Evolutionary conservation across 35 echinoderm and acorn worm species (phyloP), one percentile per base, ranked within the genome.

Genomic region (Anneissia japonica): DNA sequence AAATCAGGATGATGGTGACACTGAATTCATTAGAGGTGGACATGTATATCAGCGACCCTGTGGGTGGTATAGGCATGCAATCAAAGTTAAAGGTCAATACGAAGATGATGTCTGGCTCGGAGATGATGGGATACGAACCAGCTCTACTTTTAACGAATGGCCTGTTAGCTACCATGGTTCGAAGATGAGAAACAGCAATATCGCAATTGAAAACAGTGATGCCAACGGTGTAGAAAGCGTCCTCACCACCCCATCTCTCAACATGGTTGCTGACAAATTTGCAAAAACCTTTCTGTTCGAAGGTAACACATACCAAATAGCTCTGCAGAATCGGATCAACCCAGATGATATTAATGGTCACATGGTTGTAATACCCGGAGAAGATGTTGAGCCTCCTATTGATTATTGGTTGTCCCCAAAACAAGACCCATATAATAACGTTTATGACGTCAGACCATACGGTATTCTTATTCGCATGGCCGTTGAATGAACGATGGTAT

Each of bases 241-340:
- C 1, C 73, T 72, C 82, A 72, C 40, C 82, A 84, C 46, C 32
- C 82, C 82, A 3, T 55, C 39, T 28, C 46, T 72, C 32, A 39
- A 84, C 21, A 56, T 84, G 4, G 82, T 35, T 84, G 82, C 46
- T n/a, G 14, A 56, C 0, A 28, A 56, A 26, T 84, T 72, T 72
- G 46, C 82, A 21, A 28, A 46, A 21, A 72, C 39, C 31, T 84
- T 84, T 28, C 36, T 32, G 0, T 31, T 72, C 39, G 40, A 74
- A 17, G 82, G 82, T 10, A 72, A 84, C 30, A 74, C 6, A 1
- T 84, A 73, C 46, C 13, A 35, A 31, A 36, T 84, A 19, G 82
- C 82, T 56, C 82, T 84, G 4, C 82, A 84, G 82, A 84, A 84
- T 36, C 46, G 82, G 0, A 46, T 84, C 3, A 72, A 84, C 29